These are phyloP conservation scores for Eptatretus burgeri DNA, from an alignment of 2,113 vertebrate genomes.

Conservation along the genomic window DNA sequence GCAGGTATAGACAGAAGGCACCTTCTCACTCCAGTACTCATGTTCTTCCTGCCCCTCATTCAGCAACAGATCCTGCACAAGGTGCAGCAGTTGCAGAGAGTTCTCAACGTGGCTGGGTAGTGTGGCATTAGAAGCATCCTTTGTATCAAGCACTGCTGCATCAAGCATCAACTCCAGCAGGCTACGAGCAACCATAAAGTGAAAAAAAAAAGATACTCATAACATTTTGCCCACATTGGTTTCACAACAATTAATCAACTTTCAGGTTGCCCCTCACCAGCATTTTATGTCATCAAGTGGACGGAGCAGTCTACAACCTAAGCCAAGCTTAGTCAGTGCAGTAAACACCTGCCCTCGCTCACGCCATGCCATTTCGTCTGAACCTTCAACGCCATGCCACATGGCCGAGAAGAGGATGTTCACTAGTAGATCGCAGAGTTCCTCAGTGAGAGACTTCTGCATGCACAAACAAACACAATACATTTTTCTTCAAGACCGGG, in stretches of 20 bases:
- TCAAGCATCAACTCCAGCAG: slow-evolving; percentile 97
- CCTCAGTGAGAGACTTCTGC: slow-evolving; percentile 23
- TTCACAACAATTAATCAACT: neutral
- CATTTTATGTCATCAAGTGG: slow-evolving; percentile 69
- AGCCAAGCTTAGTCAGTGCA: slow-evolving; percentile 66
- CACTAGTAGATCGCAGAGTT: slow-evolving; percentile 79
- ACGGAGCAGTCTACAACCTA: slow-evolving; percentile 49
- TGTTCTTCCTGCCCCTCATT: slow-evolving; percentile 57
- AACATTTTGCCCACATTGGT: no score
- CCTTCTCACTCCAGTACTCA: slow-evolving; percentile 83
- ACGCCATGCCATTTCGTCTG: slow-evolving; percentile 40
- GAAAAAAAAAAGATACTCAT: no score
- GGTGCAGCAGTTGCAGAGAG: slow-evolving; percentile 44
- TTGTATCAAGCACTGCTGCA: slow-evolving; percentile 52
- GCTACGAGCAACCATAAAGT: slow-evolving; percentile 16
- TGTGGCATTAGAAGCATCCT: slow-evolving; percentile 20
- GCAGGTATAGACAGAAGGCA: slow-evolving; percentile 11
- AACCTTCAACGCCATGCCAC: slow-evolving; percentile 44
- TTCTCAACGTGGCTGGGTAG: slow-evolving; percentile 36
- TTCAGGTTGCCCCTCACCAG: slow-evolving; percentile 25
- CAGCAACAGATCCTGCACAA: slow-evolving; percentile 81
- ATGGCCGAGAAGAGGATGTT: slow-evolving; percentile 66
- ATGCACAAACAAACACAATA: no score
- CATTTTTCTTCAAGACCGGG: no score
- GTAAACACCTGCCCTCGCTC: slow-evolving; percentile 85